phyloP scores from a whole-genome alignment of 2,797 vertebrate genomes.

The Enteromius afrohamiltoni region DNA sequence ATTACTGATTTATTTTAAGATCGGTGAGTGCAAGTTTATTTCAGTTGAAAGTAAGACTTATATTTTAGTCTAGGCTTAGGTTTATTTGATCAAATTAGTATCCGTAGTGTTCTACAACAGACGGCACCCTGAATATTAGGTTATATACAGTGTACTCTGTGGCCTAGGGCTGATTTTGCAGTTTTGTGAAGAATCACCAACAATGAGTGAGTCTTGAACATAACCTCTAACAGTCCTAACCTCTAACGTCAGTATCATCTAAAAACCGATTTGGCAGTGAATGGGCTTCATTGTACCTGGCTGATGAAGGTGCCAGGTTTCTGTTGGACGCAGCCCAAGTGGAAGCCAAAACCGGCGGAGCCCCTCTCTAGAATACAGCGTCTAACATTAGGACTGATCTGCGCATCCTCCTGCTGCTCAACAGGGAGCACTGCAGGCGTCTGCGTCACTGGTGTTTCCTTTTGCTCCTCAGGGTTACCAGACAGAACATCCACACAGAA shows the following conservation, averaged over 20 bases:
- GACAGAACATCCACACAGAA: constrained; percentile 69
- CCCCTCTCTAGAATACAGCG: constrained; percentile 66
- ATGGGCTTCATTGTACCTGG: constrained; percentile 70
- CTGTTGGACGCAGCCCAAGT: constrained; percentile 67
- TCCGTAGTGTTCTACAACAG: background rate
- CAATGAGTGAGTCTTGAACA: background rate
- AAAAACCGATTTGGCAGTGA: constrained; percentile 47
- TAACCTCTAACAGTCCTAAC: background rate
- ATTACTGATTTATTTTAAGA: too few species aligned
- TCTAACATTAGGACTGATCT: constrained; percentile 51
- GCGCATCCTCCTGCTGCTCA: constrained; percentile 38
- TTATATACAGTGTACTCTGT: background rate
- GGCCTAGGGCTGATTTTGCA: constrained; percentile 7
- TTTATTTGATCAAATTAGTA: background rate
- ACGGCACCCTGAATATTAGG: background rate
- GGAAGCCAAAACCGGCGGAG: constrained; percentile 71
- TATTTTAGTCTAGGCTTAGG: too few species aligned
- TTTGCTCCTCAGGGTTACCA: constrained; percentile 53
- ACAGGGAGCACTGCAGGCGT: background rate
- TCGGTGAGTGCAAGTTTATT: too few species aligned
- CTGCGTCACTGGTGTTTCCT: constrained; percentile 16
- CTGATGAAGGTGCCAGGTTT: constrained; percentile 70
- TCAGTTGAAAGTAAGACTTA: too few species aligned
- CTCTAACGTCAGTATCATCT: constrained; percentile 44
- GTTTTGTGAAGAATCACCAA: background rate